Conservation (phyloP, 2,113 vertebrate genomes). For the Etheostoma spectabile region DNA sequence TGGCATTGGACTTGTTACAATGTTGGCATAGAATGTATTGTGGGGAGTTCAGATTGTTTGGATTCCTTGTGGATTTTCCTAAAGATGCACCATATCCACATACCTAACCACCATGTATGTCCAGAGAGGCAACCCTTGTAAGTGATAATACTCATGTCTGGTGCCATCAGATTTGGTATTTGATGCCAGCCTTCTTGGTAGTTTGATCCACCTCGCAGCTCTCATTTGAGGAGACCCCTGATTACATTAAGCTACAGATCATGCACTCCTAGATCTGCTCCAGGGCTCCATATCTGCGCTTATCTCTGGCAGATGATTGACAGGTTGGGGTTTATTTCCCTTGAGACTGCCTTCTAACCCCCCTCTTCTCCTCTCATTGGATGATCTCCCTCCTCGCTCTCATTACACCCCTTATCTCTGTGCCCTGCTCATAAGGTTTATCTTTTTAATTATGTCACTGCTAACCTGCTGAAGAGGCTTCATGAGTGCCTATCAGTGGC, state of each 20-base stretch:
- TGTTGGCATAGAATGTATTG: background rate
- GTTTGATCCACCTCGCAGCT: background rate
- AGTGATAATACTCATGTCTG: background rate
- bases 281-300: conserved; percentile 58
- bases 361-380: conserved; percentile 61
- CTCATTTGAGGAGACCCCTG: conserved; percentile 18
- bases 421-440: conserved; percentile 76
- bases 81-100: background rate
- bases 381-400: conserved; percentile 54
- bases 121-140: background rate
- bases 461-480: conserved; percentile 73
- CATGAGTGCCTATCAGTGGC: conserved; percentile 57
- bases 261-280: conserved; percentile 53
- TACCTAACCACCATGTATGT: background rate
- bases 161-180: background rate
- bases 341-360: conserved; percentile 56
- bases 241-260: conserved; percentile 59
- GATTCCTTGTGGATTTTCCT: background rate
- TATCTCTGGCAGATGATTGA: conserved; percentile 74
- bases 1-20: background rate
- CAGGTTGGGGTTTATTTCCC: conserved; percentile 78
- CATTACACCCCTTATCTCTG: conserved; percentile 79
- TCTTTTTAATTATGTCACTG: conserved; percentile 80
- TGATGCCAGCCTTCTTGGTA: background rate
- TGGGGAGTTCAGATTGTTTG: background rate